phyloP scores from a whole-genome alignment of 2,113 vertebrate genomes.

The Hippocampus comes region DNA sequence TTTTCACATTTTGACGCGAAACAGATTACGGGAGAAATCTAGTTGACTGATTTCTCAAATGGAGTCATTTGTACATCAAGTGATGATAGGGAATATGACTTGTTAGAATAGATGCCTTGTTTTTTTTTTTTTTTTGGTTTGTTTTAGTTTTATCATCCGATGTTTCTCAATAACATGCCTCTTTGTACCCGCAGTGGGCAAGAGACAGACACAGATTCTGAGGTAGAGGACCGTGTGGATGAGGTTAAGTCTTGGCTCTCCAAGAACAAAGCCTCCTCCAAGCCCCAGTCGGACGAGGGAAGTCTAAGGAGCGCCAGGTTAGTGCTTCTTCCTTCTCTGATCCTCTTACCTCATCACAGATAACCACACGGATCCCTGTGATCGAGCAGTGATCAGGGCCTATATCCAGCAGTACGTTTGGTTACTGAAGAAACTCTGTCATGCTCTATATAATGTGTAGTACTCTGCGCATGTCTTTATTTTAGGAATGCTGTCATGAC shows the following conservation, averaged over 20 bases:
- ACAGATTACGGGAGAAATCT: not conserved
- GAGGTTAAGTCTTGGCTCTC: conserved; percentile 95
- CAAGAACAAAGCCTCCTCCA: conserved; percentile 77
- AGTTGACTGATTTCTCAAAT: not conserved
- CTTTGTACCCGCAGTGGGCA: conserved; percentile 75
- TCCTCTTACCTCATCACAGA: conserved; percentile 36
- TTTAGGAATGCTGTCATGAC: not conserved
- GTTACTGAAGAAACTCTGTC: not conserved
- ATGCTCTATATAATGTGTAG: not conserved
- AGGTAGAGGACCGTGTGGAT: conserved; percentile 94
- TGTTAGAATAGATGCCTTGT: conserved; percentile 6
- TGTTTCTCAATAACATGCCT: not conserved
- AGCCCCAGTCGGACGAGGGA: conserved; percentile 84
- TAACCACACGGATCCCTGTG: conserved; percentile 21
- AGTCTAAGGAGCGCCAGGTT: conserved; percentile 90
- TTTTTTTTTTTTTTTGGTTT: not conserved
- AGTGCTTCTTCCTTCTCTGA: conserved; percentile 44
- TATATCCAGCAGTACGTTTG: not conserved
- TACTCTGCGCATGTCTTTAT: not conserved
- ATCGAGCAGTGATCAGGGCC: conserved; percentile 21
- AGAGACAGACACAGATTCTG: conserved; percentile 88
- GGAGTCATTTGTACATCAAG: not conserved
- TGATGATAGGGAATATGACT: conserved; percentile 3
- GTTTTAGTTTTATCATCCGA: not conserved
- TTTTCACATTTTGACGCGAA: conserved; percentile 3